Percentiles rank a stretch among this genome's conserved stretches.
Conservation (phyloP, 2,113 vertebrate species). For the Etheostoma spectabile region DNA sequence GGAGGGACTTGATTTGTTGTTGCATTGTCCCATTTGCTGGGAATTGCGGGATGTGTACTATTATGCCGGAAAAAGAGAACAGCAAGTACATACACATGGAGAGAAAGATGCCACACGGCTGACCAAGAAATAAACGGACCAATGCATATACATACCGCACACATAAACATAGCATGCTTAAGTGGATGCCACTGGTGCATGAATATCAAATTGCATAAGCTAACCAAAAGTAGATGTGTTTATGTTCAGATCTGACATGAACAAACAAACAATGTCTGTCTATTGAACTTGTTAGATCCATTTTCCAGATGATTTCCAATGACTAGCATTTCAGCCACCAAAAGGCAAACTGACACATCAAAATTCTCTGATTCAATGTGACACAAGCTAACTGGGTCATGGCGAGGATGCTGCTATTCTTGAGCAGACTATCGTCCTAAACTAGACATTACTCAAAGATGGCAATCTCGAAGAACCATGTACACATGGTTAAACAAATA, state of each 20-base stretch:
- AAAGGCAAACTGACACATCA: slow-evolving; percentile 49
- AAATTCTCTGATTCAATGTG: slow-evolving; percentile 26
- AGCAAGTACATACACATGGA: slow-evolving; percentile 6
- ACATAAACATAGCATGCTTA: no score
- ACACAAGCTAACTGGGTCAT: slow-evolving; percentile 8
- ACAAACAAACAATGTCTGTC: neutral
- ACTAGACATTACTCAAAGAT: slow-evolving; percentile 34
- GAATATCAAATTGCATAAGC: slow-evolving; percentile 38
- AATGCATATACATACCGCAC: slow-evolving; percentile 15
- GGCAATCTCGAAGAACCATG: slow-evolving; percentile 30
- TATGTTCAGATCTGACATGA: slow-evolving; percentile 43
- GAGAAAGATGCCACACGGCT: slow-evolving; percentile 34
- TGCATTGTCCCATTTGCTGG: slow-evolving; percentile 22
- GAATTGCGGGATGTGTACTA: neutral
- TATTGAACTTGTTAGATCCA: slow-evolving; percentile 17
- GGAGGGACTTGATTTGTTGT: slow-evolving; percentile 30
- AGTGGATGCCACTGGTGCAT: slow-evolving; percentile 40
- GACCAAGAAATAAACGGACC: slow-evolving; percentile 28
- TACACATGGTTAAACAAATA: slow-evolving; percentile 18
- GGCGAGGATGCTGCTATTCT: slow-evolving; percentile 28
- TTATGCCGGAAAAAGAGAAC: slow-evolving; percentile 1
- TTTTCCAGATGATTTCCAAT: slow-evolving; percentile 42
- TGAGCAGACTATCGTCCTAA: slow-evolving; percentile 6
- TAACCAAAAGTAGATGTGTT: slow-evolving; percentile 44
- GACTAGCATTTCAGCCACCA: slow-evolving; percentile 26